phyloP scores from a whole-genome alignment of 1,140 invertebrate species.

The Drosophila sechellia region DNA sequence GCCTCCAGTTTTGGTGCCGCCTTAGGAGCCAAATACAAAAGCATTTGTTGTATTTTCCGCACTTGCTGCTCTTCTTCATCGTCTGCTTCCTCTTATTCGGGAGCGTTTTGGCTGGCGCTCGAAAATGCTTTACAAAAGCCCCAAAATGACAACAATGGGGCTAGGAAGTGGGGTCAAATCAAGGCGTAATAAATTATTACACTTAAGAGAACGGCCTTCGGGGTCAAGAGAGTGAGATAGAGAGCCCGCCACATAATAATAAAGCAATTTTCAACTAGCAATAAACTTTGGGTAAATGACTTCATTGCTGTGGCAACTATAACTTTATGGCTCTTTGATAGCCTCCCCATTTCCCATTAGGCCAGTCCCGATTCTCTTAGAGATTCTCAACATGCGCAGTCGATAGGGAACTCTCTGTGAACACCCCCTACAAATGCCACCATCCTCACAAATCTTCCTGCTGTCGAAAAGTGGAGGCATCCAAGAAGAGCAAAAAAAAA shows the following conservation, averaged over 20 bases:
- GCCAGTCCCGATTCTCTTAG: constrained; percentile 32
- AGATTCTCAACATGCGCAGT: constrained; percentile 45
- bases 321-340: constrained; percentile 49
- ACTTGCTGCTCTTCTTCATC: constrained; percentile 26
- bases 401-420: background rate
- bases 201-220: constrained; percentile 29
- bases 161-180: constrained; percentile 8
- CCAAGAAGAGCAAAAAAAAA: constrained; percentile 1
- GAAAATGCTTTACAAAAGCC: constrained; percentile 51
- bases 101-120: constrained; percentile 46
- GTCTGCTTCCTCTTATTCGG: constrained; percentile 34
- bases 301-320: constrained; percentile 45
- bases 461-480: constrained; percentile 32
- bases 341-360: background rate
- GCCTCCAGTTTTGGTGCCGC: constrained; percentile 39
- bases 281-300: constrained; percentile 48
- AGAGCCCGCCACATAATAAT: constrained; percentile 43
- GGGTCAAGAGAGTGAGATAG: constrained; percentile 36
- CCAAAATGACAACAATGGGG: constrained; percentile 25
- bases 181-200: constrained; percentile 47
- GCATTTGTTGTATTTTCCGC: constrained; percentile 25
- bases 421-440: constrained; percentile 25
- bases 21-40: constrained; percentile 50
- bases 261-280: constrained; percentile 45
- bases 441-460: background rate